Evolutionary conservation across 2,888 invertebrate genomes (phyloP).

Genomic region (Drosophila subquinaria): DNA sequence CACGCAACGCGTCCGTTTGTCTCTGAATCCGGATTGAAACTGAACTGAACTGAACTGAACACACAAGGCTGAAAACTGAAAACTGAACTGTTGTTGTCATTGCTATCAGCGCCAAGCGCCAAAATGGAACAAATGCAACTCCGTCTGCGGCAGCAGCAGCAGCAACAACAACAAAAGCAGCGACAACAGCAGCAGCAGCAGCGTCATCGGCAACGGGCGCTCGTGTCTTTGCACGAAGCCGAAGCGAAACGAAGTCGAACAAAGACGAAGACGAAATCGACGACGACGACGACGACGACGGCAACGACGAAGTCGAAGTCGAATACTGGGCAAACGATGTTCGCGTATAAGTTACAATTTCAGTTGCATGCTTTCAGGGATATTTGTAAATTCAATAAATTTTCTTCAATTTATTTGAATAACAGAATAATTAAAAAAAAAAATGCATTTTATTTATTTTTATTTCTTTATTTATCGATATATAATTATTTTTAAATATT

Average conservation of each 20-base stretch:
- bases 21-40: conserved; percentile 83
- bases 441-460: too few relatives aligned
- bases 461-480: too few relatives aligned
- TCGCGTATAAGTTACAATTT: conserved; percentile 5
- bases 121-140: conserved; percentile 70
- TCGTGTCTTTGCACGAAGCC: conserved; percentile 6
- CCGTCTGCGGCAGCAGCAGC: conserved; percentile 58
- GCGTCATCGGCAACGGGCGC: conserved; percentile 1
- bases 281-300: too few relatives aligned
- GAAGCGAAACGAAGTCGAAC: background rate
- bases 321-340: background rate
- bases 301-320: background rate
- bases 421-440: too few relatives aligned
- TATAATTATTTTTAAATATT: too few relatives aligned
- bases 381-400: background rate
- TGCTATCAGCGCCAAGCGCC: conserved; percentile 65
- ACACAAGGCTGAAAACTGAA: conserved; percentile 43
- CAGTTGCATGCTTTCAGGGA: background rate
- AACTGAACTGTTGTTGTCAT: conserved; percentile 58
- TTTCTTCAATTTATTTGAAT: too few relatives aligned
- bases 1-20: conserved; percentile 72
- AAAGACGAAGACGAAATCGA: background rate
- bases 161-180: conserved; percentile 25
- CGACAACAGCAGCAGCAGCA: conserved; percentile 19
- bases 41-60: conserved; percentile 57